Percentiles rank a stretch among this genome's conserved stretches.
Evolutionary conservation across 2,113 vertebrate genomes (phyloP).

Genomic region (Chauna torquata): DNA sequence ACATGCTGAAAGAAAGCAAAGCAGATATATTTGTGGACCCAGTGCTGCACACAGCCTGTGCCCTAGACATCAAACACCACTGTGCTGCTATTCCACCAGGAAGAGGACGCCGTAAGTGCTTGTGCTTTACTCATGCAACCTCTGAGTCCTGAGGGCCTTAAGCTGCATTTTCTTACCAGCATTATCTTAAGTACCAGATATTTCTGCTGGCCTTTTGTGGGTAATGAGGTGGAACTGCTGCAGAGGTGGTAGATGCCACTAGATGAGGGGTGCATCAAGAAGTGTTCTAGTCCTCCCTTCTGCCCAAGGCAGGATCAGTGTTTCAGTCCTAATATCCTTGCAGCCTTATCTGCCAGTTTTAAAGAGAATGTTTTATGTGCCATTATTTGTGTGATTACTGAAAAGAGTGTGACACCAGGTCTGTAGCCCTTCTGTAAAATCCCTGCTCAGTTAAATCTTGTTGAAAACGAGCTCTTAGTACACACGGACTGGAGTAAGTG

Average conservation of each 20-base stretch:
- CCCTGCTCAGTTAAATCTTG: not conserved
- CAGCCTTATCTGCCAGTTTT: not conserved
- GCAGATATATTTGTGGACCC: slow-evolving; percentile 98
- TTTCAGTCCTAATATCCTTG: not conserved
- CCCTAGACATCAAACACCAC: slow-evolving; percentile 97
- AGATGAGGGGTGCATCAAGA: not conserved
- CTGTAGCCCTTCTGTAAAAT: not conserved
- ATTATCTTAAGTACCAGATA: not conserved
- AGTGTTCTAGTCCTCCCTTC: not conserved
- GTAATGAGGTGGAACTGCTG: not conserved
- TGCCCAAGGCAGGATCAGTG: not conserved
- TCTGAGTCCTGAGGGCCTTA: not conserved
- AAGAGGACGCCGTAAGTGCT: slow-evolving; percentile 91
- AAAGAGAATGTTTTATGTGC: not conserved
- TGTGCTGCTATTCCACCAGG: slow-evolving; percentile 96
- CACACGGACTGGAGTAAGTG: not conserved
- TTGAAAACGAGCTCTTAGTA: not conserved
- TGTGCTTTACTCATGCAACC: accelerated
- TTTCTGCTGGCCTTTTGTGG: not conserved
- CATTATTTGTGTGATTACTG: not conserved
- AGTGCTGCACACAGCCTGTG: slow-evolving; percentile 95
- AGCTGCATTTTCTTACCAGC: not conserved
- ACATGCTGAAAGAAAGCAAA: slow-evolving; percentile 98
- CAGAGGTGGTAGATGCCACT: not conserved
- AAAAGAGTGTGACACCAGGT: not conserved